phyloP scores from a whole-genome alignment of 2,888 invertebrate species.

The Tenthredo mesomela region DNA sequence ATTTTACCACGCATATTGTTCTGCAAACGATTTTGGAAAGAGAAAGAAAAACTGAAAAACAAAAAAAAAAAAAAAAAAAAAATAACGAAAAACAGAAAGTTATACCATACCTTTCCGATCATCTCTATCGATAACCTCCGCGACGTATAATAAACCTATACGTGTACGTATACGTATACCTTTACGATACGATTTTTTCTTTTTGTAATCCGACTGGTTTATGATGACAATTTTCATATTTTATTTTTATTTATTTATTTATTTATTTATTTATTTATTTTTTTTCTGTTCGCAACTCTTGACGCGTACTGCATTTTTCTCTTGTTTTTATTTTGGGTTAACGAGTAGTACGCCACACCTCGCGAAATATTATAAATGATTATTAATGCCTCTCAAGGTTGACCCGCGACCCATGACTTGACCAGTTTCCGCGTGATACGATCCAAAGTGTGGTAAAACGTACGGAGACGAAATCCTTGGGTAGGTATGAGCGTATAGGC shows the following conservation, averaged over 20 bases:
- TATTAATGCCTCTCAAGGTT: slow-evolving; percentile 70
- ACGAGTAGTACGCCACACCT: slow-evolving; percentile 69
- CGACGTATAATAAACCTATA: too few relatives aligned
- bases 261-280: too few relatives aligned
- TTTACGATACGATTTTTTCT: neutral
- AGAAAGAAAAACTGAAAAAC: too few relatives aligned
- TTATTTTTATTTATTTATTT: neutral
- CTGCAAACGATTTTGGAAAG: too few relatives aligned
- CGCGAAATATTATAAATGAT: slow-evolving; percentile 72
- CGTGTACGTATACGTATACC: neutral
- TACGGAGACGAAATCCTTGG: neutral
- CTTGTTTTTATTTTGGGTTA: slow-evolving; percentile 41
- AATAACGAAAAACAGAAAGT: too few relatives aligned
- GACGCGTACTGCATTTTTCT: neutral
- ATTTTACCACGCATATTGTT: neutral
- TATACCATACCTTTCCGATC: neutral
- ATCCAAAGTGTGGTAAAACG: neutral
- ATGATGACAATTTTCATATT: slow-evolving; percentile 60
- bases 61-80: too few relatives aligned
- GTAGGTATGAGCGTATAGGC: neutral
- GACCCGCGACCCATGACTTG: slow-evolving; percentile 62
- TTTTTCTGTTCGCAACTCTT: neutral
- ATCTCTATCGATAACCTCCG: neutral
- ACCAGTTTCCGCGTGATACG: slow-evolving; percentile 65
- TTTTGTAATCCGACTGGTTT: slow-evolving; percentile 62